phyloP scores from a whole-genome alignment of 2,888 invertebrate genomes.

The Caradrina clavipalpis region DNA sequence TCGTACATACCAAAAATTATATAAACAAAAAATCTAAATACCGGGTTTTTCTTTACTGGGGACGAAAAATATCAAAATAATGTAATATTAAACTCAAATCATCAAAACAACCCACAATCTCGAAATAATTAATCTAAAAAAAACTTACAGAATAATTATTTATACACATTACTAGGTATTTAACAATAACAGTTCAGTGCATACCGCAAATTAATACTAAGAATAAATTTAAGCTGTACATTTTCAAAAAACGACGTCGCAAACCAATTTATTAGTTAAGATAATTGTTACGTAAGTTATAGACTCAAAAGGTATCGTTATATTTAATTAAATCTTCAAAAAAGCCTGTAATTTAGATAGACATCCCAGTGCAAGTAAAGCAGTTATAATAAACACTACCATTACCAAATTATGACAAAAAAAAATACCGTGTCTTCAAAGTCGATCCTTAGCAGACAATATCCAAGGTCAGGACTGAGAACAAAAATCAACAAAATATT shows the following conservation, averaged over 20 bases:
- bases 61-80: not conserved
- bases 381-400: not conserved
- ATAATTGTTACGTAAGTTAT: not conserved
- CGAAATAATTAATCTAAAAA: no score
- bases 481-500: not conserved
- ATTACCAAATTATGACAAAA: not conserved
- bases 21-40: not conserved
- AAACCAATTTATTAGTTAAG: not conserved
- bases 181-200: no score
- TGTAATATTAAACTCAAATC: not conserved
- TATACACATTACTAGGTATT: no score
- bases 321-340: not conserved
- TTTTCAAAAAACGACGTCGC: not conserved
- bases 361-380: not conserved
- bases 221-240: slow-evolving; percentile 8
- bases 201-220: no score
- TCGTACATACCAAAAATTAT: not conserved
- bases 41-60: no score
- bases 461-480: not conserved
- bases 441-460: no score
- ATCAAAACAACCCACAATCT: not conserved
- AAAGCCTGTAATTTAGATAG: not conserved
- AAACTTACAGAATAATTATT: no score
- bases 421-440: no score
- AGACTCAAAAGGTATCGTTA: slow-evolving; percentile 2